Base-by-base conservation (phyloP, 2,797 vertebrate genomes). In the Dermochelys coriacea region DNA sequence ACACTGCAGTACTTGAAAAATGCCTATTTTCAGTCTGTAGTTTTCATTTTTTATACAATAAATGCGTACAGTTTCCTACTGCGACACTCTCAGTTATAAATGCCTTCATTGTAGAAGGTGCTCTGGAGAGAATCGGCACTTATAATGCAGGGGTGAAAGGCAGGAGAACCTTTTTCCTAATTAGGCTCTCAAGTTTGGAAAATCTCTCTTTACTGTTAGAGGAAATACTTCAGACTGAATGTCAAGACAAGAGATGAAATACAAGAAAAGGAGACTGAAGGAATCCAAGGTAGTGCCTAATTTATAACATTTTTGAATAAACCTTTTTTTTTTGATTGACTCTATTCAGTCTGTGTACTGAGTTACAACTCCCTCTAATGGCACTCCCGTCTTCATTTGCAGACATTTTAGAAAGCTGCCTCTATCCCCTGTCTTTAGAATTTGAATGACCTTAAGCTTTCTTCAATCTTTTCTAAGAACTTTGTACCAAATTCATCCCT, bases 101-200 rank as follows among this genome's bases (percentile, higher is more conserved):
- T 96, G 96, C 96, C 95, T 96, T 96, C 92, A 98, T 98, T 98
- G 98, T 98, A 94, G 97, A 97, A 87, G 91, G 97, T 93, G 87
- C 93, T 97, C 97, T 96, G 97, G 96, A 97, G 97, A 97, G 96
- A 96, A 93, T 92, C 95, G 52, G 91, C 91, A 96, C 95, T 97
- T 93, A 96, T 96, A 98, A 97, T 96, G 94, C 91, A 89, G 91
- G 81, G 68, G 89, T 97, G 97, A 98, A 98, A 98, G 95, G 97
- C 95, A 90, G 84, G 95, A 94, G 97, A 98, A 97, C 91, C 95
- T 97, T 97, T 96, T 94, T 97, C 97, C 97, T 98, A 98, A 98
- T 98, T 98, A 98, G 97, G 93, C 98, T 97, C 98, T 98, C 98
- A 96, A 98, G 97, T 97, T 98, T 97, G 96, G 96, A 97, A 98